Percentiles rank a stretch among this genome's conserved stretches.
These are phyloP conservation scores for Actinemys pallida DNA, from an alignment of 2,113 vertebrate species.

Conservation along the genomic window DNA sequence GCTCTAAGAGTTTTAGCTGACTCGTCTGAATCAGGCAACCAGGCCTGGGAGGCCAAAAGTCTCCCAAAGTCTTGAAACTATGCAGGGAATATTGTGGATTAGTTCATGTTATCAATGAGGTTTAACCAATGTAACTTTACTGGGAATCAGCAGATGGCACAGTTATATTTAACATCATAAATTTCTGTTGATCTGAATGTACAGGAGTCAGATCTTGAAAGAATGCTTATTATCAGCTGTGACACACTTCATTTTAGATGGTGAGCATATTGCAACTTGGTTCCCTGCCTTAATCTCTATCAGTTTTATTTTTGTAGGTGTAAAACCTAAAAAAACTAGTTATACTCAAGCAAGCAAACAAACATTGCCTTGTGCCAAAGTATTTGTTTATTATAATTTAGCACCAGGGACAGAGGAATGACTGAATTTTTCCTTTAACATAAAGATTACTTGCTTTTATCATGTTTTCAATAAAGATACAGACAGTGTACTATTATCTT, in stretches of 20 bases:
- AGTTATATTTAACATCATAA: not conserved
- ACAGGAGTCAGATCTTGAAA: not conserved
- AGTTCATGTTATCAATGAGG: not conserved
- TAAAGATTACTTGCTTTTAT: not conserved
- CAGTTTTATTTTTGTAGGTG: accelerated
- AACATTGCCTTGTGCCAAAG: not conserved
- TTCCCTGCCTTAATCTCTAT: not conserved
- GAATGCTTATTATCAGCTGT: accelerated
- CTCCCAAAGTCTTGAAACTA: not conserved
- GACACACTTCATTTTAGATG: not conserved
- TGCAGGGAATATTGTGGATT: not conserved
- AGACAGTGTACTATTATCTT: not conserved
- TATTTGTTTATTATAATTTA: not conserved
- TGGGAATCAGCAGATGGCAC: not conserved
- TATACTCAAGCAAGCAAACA: not conserved
- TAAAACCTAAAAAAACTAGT: not conserved
- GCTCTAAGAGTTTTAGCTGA: not conserved
- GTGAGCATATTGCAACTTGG: not conserved
- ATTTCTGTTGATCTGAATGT: not conserved
- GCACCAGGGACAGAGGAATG: not conserved
- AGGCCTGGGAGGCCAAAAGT: not conserved
- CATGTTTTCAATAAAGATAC: not conserved
- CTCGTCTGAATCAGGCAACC: not conserved
- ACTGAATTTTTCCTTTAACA: not conserved
- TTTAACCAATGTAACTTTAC: not conserved